Base-by-base conservation (phyloP, 2,797 vertebrate genomes). In the Lepilemur septentrionalis region DNA sequence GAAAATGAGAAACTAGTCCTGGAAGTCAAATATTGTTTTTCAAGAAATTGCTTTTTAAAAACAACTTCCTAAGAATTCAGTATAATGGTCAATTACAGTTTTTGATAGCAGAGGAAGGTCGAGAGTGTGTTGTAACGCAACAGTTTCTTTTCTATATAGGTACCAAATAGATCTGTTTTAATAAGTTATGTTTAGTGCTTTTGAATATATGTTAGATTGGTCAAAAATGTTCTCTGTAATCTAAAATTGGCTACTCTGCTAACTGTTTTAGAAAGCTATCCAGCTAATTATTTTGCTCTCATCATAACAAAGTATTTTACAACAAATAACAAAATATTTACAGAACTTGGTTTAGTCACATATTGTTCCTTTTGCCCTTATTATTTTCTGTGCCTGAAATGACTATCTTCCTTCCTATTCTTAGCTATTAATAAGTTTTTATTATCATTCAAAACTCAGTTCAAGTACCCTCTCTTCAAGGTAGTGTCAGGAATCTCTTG, bases 151-250 rank as follows among this genome's bases (percentile, higher is more conserved):
- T 61, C 59, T 89, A 67, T 80, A 76, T 61, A 95, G 87, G 46
- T 76, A 91, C 14, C 30, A 91, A 93, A 92, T 14, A 81, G 23
- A 52, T 92, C 25, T 91, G 87, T 96, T 96, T 96, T 94, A 89
- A 85, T 85, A 92, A 94, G 35, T 67, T 96, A 72, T 81, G 17
- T 81, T 97, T 96, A 96, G 67, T 96, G 55, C 8, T 93, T 95
- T 78, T 72, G 25, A 80, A 76, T 86, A 55, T 69, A 61, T 84
- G 28, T 72, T 89, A 92, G 70, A 80, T 75, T 93, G 43, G 69
- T 73, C 57, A 89, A 23, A 93, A 93, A 93, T 93, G 46, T 93
- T 93, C 46, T 94, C 65, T 82, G 3, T 73, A 82, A 25, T 80
- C 38, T 96, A 93, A 95, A 96, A 65, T 95, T 92, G 83, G 57